Evolutionary conservation across 2,113 vertebrate species (phyloP), one percentile per base, ranked within the genome.

Genomic region (Shinisaurus crocodilurus): DNA sequence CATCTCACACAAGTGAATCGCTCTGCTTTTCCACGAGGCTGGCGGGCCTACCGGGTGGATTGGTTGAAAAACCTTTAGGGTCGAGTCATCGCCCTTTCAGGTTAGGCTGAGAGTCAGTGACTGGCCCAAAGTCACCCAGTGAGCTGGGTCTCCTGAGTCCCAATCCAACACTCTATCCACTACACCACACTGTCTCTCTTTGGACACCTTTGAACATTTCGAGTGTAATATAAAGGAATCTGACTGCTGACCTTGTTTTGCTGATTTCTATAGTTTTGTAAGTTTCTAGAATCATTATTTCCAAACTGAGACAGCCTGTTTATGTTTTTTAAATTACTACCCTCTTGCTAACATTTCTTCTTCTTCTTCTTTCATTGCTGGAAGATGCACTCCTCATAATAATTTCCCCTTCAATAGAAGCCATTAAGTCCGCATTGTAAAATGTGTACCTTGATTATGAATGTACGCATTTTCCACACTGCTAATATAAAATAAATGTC

Each of bases 371-470:
- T 48, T 76, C 79, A 90, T 92, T 76, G 48, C 92, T 96, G 74
- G 60, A 93, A 96, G 91, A 94, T 84, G 29, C 50, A 86, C 37
- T 94, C 85, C 82, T 93, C 86, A n/a, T 94, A 96, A 96, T 92
- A 91, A 96, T 90, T 48, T 34, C 65, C 60, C 94, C 95, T 96
- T 97, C 92, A 91, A 89, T 89, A 92, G 72, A 96, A 95, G 86
- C 90, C 92, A 94, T 96, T 96, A 95, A 86, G 85, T 82, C 76
- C 88, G 80, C 87, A 93, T 93, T 95, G 87, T 95, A 89, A 96
- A 95, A 95, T 93, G 92, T 80, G 89, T 95, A 96, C 96, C 94
- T 97, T 96, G 96, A 95, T 97, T 97, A 95, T 70, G 96, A 97
- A 96, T 89, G 92, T 90, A 93, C 57, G 88, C 84, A 94, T 94